Conservation (phyloP, 1,140 invertebrate species). For the Drosophila watanabei region DNA sequence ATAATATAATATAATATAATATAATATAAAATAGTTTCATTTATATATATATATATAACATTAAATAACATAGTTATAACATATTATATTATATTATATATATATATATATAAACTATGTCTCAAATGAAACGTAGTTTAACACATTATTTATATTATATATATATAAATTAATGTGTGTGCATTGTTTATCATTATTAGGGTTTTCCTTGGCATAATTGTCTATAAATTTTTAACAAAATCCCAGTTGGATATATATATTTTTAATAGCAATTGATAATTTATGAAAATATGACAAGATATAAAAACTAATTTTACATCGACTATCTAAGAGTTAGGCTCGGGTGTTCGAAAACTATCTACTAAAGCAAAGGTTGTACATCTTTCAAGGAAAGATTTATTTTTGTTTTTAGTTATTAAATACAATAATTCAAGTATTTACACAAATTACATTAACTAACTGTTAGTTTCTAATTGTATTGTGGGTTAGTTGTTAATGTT, state of each 20-base stretch:
- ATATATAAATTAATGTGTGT: too few relatives aligned
- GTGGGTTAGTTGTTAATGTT: slow-evolving; percentile 64
- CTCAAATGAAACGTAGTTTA: not conserved
- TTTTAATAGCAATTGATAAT: not conserved
- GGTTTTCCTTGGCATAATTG: not conserved
- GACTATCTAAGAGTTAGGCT: slow-evolving; percentile 25
- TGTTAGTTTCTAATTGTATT: slow-evolving; percentile 56
- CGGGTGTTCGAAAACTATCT: slow-evolving; percentile 33
- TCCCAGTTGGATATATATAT: not conserved
- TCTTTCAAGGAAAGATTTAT: slow-evolving; percentile 22
- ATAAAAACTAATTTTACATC: slow-evolving; percentile 16
- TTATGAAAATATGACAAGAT: not conserved
- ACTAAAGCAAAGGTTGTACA: slow-evolving; percentile 34
- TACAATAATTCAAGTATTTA: slow-evolving; percentile 64
- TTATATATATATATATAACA: too few relatives aligned
- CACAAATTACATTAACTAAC: slow-evolving; percentile 66
- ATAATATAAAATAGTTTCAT: too few relatives aligned
- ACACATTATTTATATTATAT: too few relatives aligned
- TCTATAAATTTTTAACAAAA: slow-evolving; percentile 5
- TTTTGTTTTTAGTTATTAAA: slow-evolving; percentile 22
- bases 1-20: too few relatives aligned
- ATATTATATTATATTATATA: too few relatives aligned
- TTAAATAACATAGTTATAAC: too few relatives aligned
- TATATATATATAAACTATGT: not conserved
- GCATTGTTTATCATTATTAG: too few relatives aligned